A percentile compares a stretch with the other conserved stretches of the same genome.
phyloP scores from a whole-genome alignment of 2,113 vertebrate species.

The Phylloscopus trochilus region DNA sequence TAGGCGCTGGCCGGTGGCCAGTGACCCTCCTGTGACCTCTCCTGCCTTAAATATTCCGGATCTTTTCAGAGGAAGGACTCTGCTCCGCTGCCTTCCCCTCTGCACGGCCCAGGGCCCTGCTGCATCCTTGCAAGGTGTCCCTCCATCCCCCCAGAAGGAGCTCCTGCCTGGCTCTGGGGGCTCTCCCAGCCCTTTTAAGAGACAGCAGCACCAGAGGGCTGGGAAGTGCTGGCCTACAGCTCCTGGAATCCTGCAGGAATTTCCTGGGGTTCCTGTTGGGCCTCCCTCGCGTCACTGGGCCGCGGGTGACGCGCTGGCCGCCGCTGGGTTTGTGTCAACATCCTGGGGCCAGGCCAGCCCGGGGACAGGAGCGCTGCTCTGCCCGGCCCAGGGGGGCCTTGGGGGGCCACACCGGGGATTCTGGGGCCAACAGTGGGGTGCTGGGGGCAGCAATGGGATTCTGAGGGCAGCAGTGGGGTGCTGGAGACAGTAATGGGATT shows the following conservation, averaged over 20 bases:
- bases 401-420: rapidly evolving
- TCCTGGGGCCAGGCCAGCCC: neutral
- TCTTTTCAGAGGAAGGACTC: neutral
- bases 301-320: rapidly evolving
- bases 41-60: neutral
- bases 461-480: rapidly evolving
- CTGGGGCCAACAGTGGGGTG: neutral
- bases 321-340: neutral
- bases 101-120: neutral
- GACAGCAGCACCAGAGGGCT: neutral
- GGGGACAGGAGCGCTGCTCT: neutral
- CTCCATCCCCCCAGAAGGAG: neutral
- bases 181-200: neutral
- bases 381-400: no score
- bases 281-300: neutral
- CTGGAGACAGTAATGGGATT: rapidly evolving
- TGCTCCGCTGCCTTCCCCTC: neutral
- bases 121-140: neutral
- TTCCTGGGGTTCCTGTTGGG: neutral
- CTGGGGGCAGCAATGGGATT: rapidly evolving
- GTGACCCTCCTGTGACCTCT: conserved; percentile 8
- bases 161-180: no score
- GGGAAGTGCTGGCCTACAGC: neutral
- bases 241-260: neutral
- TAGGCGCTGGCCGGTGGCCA: neutral